phyloP scores from a whole-genome alignment of 1,140 invertebrate genomes.

The Nasonia giraulti region DNA sequence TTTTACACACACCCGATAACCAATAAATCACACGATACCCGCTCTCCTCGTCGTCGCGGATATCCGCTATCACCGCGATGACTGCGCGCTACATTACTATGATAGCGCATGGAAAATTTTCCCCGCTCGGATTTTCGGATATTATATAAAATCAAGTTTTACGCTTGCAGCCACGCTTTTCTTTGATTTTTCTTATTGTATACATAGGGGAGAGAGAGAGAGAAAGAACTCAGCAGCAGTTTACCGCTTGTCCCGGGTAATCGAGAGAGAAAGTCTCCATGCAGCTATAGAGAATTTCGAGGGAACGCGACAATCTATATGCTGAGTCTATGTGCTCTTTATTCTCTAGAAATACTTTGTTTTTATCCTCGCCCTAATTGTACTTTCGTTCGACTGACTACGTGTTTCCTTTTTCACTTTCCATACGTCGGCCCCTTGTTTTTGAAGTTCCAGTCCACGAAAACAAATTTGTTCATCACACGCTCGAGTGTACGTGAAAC shows the following conservation, averaged over 20 bases:
- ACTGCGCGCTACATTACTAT: background rate
- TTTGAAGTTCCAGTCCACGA: background rate
- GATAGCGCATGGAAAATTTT: background rate
- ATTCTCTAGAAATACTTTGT: no score
- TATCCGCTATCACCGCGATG: background rate
- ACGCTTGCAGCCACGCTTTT: background rate
- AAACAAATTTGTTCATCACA: conserved; percentile 9
- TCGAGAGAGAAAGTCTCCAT: conserved; percentile 30
- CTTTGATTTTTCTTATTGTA: background rate
- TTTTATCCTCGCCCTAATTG: no score
- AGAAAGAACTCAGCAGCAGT: background rate
- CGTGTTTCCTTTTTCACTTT: no score
- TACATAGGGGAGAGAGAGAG: background rate
- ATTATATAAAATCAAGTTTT: conserved; percentile 26
- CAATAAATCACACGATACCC: background rate
- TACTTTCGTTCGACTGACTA: no score
- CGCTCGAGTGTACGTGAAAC: background rate
- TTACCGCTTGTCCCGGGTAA: background rate
- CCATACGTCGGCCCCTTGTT: background rate
- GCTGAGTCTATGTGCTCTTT: no score
- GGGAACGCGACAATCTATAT: background rate
- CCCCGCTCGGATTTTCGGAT: background rate
- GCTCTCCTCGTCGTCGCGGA: no score
- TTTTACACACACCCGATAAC: background rate
- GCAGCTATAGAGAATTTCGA: conserved; percentile 3